Conservation (phyloP, 2,888 invertebrate species). For the Allygus modestus region DNA sequence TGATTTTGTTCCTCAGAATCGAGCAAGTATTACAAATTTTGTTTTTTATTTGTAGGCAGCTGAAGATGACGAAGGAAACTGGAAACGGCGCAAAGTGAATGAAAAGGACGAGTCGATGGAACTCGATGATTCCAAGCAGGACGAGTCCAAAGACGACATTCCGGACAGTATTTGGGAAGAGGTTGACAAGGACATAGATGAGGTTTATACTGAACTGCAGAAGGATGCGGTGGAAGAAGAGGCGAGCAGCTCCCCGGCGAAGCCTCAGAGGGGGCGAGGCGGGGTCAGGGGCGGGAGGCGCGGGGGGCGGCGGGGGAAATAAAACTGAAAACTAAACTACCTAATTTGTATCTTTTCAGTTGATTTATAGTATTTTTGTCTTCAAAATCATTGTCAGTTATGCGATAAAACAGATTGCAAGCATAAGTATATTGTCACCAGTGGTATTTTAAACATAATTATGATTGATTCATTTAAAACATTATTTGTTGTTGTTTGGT, state of each 20-base stretch:
- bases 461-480: too few relatives aligned
- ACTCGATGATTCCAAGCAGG: slow-evolving; percentile 73
- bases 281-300: slow-evolving; percentile 21
- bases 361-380: not conserved
- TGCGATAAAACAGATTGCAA: too few relatives aligned
- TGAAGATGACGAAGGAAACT: slow-evolving; percentile 59
- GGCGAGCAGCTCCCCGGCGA: not conserved
- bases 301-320: slow-evolving; percentile 28
- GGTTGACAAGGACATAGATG: slow-evolving; percentile 34
- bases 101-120: slow-evolving; percentile 70
- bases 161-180: slow-evolving; percentile 48
- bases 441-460: too few relatives aligned
- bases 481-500: too few relatives aligned
- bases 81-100: slow-evolving; percentile 51
- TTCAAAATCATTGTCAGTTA: too few relatives aligned
- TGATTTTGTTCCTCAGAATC: not conserved
- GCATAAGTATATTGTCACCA: too few relatives aligned
- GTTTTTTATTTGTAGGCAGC: not conserved
- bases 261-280: not conserved
- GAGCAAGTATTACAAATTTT: not conserved
- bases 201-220: not conserved
- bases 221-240: slow-evolving; percentile 48
- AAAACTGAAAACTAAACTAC: not conserved
- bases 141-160: slow-evolving; percentile 47
- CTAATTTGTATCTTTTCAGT: not conserved